phyloP scores from a whole-genome alignment of 2,113 vertebrate species.

The Malurus cyaneus region DNA sequence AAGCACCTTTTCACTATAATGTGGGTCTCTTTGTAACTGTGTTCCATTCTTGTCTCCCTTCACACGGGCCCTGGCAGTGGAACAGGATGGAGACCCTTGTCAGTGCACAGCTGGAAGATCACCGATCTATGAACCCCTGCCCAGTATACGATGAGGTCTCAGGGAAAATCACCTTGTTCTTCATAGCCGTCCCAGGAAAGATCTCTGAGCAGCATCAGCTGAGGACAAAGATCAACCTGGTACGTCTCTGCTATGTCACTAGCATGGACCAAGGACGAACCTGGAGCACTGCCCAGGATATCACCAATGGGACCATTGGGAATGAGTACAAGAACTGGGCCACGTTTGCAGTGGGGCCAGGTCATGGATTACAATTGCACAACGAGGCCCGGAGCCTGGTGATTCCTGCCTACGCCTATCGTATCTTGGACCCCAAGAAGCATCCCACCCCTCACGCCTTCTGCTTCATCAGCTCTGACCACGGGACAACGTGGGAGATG shows the following conservation, averaged over 20 bases:
- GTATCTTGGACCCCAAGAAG: not conserved
- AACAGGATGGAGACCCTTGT: constrained; percentile 39
- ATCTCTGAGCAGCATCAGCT: constrained; percentile 85
- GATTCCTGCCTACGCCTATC: constrained; percentile 87
- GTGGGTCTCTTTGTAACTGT: not conserved
- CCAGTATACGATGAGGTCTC: constrained; percentile 64
- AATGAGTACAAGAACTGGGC: constrained; percentile 76
- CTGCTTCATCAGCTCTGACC: constrained; percentile 83
- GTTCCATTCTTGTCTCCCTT: constrained; percentile 1
- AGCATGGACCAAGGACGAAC: constrained; percentile 80
- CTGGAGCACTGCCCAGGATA: constrained; percentile 80
- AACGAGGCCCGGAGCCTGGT: constrained; percentile 70
- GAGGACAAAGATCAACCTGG: constrained; percentile 78
- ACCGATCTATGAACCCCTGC: constrained; percentile 77
- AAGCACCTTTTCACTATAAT: not conserved
- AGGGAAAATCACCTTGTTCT: constrained; percentile 83
- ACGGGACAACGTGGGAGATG: constrained; percentile 75
- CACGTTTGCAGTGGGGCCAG: constrained; percentile 88
- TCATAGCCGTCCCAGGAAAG: constrained; percentile 82
- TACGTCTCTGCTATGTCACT: constrained; percentile 82
- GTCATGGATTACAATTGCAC: constrained; percentile 84
- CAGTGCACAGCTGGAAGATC: constrained; percentile 58
- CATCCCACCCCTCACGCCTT: constrained; percentile 70
- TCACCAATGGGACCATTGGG: constrained; percentile 76
- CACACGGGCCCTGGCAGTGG: constrained; percentile 50